Conservation (phyloP, 2,888 invertebrate species). For the Psylliodes chrysocephalus region DNA sequence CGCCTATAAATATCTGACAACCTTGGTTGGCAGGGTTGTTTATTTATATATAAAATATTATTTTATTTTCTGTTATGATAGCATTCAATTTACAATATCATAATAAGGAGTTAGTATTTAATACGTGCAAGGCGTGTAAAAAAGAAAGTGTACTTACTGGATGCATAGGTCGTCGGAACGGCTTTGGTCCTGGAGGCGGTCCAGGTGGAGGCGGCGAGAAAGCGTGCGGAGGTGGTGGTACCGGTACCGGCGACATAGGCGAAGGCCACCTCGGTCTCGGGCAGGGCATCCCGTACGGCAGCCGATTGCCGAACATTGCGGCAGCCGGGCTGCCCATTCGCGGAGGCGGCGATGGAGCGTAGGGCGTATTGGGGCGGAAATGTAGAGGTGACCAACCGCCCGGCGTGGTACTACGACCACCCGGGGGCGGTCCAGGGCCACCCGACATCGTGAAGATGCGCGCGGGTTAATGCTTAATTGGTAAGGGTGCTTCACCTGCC, state of each 20-base stretch:
- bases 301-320: slow-evolving; percentile 64
- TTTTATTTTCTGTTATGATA: no score
- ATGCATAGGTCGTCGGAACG: slow-evolving; percentile 63
- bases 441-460: slow-evolving; percentile 57
- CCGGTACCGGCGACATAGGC: slow-evolving; percentile 65
- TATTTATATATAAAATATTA: no score
- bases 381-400: slow-evolving; percentile 71
- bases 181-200: slow-evolving; percentile 64
- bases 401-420: slow-evolving; percentile 54
- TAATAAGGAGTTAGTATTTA: no score
- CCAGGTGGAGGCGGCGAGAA: slow-evolving; percentile 65
- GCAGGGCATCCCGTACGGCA: slow-evolving; percentile 70
- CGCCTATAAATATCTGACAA: no score
- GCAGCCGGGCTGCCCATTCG: slow-evolving; percentile 66
- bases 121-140: no score
- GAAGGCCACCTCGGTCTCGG: slow-evolving; percentile 75
- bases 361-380: slow-evolving; percentile 81
- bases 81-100: no score
- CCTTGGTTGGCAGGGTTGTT: no score
- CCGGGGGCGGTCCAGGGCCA: slow-evolving; percentile 59
- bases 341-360: slow-evolving; percentile 78
- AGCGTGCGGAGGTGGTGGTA: slow-evolving; percentile 55
- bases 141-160: slow-evolving; percentile 57
- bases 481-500: slow-evolving; percentile 40
- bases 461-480: slow-evolving; percentile 30